Conservation (phyloP, 1,140 invertebrate species). For the Hycleus cichorii region DNA sequence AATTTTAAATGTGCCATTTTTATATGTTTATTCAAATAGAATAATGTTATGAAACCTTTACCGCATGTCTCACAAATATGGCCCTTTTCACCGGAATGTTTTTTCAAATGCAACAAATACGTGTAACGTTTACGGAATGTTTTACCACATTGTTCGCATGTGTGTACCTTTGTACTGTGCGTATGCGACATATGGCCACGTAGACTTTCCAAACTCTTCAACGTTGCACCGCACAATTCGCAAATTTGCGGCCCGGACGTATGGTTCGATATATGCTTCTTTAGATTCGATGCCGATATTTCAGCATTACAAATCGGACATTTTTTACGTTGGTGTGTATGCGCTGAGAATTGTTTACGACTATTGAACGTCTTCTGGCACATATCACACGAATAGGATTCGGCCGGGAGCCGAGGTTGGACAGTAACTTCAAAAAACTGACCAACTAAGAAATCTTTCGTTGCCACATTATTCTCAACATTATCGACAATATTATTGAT, state of each 20-base stretch:
- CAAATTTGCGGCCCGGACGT: constrained; percentile 7
- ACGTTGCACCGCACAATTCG: constrained; percentile 1
- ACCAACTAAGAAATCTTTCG: no score
- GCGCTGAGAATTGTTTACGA: neutral
- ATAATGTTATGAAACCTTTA: constrained; percentile 3
- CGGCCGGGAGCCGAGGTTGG: neutral
- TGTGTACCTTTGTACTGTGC: neutral
- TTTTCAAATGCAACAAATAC: constrained; percentile 1
- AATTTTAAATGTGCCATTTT: constrained; percentile 9
- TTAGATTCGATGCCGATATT: constrained; percentile 1
- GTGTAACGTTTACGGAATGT: constrained; percentile 2
- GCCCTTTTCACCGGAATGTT: constrained; percentile 2
- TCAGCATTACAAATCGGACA: constrained; percentile 6
- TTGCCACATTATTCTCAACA: neutral
- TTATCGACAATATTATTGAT: neutral
- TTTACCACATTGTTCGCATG: constrained; percentile 3
- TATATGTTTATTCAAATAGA: constrained; percentile 7
- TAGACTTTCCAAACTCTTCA: constrained; percentile 4
- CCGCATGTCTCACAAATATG: constrained; percentile 7
- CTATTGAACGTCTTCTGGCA: neutral
- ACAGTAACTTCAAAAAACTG: neutral
- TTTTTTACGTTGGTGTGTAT: constrained; percentile 2
- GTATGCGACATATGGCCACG: constrained; percentile 1
- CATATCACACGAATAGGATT: neutral
- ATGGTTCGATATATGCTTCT: constrained; percentile 3